Percentiles rank a stretch among this genome's conserved stretches.
phyloP scores from a whole-genome alignment of 64 coral and sea anemone genomes.

The Anthopleura sola region DNA sequence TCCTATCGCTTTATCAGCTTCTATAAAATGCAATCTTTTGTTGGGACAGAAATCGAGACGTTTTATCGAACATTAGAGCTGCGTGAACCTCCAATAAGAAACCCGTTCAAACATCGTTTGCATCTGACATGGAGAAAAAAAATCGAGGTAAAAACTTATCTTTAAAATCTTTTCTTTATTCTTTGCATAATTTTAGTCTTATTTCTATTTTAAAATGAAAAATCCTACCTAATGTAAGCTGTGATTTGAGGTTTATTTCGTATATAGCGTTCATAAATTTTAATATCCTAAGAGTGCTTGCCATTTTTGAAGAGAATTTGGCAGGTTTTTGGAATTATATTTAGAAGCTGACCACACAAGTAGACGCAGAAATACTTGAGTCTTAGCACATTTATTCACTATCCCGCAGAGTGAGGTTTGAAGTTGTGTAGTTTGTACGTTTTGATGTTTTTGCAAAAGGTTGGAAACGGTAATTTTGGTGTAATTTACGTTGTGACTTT shows the following conservation, averaged over 20 bases:
- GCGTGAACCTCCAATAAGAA: conserved; percentile 14
- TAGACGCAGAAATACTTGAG: neutral
- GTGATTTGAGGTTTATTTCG: neutral
- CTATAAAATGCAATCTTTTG: conserved; percentile 22
- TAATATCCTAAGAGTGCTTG: neutral
- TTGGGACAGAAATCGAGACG: conserved; percentile 30
- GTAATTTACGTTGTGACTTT: too few relatives aligned
- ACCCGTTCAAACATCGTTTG: conserved; percentile 42
- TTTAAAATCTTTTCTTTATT: neutral
- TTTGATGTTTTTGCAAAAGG: neutral
- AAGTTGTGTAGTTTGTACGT: neutral
- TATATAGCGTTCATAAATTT: neutral
- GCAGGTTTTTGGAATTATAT: neutral
- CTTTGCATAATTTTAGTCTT: neutral
- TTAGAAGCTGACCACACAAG: neutral
- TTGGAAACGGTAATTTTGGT: neutral
- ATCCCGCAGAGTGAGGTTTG: neutral
- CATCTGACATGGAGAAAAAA: conserved; percentile 45
- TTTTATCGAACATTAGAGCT: conserved; percentile 30
- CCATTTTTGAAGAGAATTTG: neutral
- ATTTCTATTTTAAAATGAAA: neutral
- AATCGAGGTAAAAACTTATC: conserved; percentile 31
- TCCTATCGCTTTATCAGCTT: neutral
- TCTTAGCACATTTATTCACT: neutral
- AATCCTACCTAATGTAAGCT: neutral